These are phyloP conservation scores for Mythimna pallens DNA, from an alignment of 2,888 invertebrate species.

Conservation along the genomic window DNA sequence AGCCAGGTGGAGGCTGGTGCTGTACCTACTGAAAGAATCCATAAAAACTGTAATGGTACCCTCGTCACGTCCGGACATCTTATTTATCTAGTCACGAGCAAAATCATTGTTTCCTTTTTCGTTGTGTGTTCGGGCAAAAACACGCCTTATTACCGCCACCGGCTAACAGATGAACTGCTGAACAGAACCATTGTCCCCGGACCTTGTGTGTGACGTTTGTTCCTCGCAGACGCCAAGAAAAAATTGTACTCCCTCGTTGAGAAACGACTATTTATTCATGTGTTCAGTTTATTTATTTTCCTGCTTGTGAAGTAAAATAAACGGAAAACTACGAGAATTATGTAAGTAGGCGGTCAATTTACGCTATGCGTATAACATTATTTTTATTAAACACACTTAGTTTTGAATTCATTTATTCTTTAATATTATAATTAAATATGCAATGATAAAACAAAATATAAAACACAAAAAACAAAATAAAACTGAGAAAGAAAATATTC, in stretches of 20 bases:
- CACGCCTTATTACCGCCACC: slow-evolving; percentile 84
- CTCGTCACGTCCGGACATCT: slow-evolving; percentile 88
- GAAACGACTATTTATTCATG: slow-evolving; percentile 76
- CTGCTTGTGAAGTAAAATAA: slow-evolving; percentile 54
- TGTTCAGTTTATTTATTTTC: slow-evolving; percentile 67
- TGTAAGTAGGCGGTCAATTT: slow-evolving; percentile 7
- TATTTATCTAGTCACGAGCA: slow-evolving; percentile 89
- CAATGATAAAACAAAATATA: neutral
- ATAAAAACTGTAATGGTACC: slow-evolving; percentile 88
- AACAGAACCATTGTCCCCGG: slow-evolving; percentile 80
- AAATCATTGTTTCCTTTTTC: slow-evolving; percentile 89
- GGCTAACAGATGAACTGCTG: slow-evolving; percentile 86
- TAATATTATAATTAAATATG: neutral
- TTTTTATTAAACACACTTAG: slow-evolving; percentile 12
- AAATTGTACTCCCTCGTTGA: slow-evolving; percentile 64
- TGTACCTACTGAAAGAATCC: slow-evolving; percentile 83
- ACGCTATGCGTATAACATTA: neutral
- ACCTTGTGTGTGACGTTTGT: slow-evolving; percentile 84
- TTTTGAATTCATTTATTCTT: neutral
- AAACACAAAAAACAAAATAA: too few relatives aligned
- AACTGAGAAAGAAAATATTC: neutral
- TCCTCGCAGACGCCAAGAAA: slow-evolving; percentile 72
- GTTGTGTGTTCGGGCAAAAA: slow-evolving; percentile 82
- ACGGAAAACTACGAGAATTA: slow-evolving; percentile 32
- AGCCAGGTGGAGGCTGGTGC: slow-evolving; percentile 79